Evolutionary conservation across 2,888 invertebrate genomes (phyloP).

Genomic region (Hypselothyrea guttata): DNA sequence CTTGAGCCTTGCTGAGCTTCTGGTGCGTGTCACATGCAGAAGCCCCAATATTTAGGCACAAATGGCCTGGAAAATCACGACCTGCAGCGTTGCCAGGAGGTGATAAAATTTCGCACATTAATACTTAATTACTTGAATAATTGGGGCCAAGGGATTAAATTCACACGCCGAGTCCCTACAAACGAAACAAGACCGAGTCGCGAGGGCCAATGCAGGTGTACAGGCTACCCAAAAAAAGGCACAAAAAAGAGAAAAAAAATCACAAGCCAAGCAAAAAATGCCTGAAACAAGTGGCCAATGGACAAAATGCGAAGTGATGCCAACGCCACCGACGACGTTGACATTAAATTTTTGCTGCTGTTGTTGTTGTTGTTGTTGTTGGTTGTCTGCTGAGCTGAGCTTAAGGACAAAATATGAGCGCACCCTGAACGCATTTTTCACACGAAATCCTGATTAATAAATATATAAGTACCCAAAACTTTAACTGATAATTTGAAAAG

Average conservation of each 20-base stretch:
- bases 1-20: background rate
- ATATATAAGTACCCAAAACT: slow-evolving; percentile 70
- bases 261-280: slow-evolving; percentile 26
- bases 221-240: slow-evolving; percentile 22
- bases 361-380: slow-evolving; percentile 32
- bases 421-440: slow-evolving; percentile 76
- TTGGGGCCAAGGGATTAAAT: slow-evolving; percentile 80
- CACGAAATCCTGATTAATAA: slow-evolving; percentile 79
- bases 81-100: slow-evolving; percentile 59
- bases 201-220: slow-evolving; percentile 62
- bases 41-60: slow-evolving; percentile 68
- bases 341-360: slow-evolving; percentile 63
- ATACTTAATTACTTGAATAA: slow-evolving; percentile 81
- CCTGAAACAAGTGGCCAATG: slow-evolving; percentile 29
- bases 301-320: slow-evolving; percentile 65
- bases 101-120: slow-evolving; percentile 81
- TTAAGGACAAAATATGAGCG: slow-evolving; percentile 57
- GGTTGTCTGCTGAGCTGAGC: slow-evolving; percentile 62
- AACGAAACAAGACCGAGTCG: slow-evolving; percentile 35
- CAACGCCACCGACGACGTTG: slow-evolving; percentile 77
- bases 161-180: slow-evolving; percentile 56
- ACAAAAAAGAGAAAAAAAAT: slow-evolving; percentile 28
- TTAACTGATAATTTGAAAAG: slow-evolving; percentile 73
- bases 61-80: slow-evolving; percentile 79
- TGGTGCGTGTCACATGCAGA: slow-evolving; percentile 21